Evolutionary conservation across 1,140 invertebrate genomes (phyloP).

Genomic region (Ectropis grisescens): DNA sequence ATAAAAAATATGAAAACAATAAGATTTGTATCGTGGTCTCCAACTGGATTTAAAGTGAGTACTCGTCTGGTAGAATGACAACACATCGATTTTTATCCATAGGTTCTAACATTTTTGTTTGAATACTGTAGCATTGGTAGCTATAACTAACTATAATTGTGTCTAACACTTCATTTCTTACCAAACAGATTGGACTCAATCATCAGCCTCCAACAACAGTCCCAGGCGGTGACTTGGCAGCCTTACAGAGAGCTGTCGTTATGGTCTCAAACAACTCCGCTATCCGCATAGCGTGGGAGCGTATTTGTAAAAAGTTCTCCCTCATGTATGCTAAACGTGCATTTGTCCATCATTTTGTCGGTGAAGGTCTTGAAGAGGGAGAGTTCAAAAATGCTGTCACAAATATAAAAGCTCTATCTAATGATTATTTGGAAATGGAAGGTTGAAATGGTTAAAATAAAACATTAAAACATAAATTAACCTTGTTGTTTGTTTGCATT

Average conservation of each 20-base stretch:
- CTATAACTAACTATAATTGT: no score
- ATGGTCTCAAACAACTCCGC: conserved; percentile 85
- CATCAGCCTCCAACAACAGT: conserved; percentile 81
- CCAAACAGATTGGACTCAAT: conserved; percentile 76
- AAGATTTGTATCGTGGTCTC: conserved; percentile 82
- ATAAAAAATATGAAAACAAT: conserved; percentile 77
- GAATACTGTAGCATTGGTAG: no score
- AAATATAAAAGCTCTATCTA: conserved; percentile 78
- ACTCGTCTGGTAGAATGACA: no score
- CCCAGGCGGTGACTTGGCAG: conserved; percentile 81
- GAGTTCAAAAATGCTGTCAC: conserved; percentile 79
- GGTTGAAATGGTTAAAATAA: no score
- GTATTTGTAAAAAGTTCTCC: conserved; percentile 78
- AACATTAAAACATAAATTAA: neutral
- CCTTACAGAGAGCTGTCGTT: conserved; percentile 76
- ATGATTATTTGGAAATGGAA: conserved; percentile 73
- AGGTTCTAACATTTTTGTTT: no score
- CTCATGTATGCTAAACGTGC: conserved; percentile 81
- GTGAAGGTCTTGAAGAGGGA: conserved; percentile 85
- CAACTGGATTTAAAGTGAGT: conserved; percentile 76
- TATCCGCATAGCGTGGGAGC: conserved; percentile 80
- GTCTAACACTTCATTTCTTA: no score
- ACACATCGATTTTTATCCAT: no score
- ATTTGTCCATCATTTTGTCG: conserved; percentile 84
- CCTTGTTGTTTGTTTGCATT: no score